phyloP scores from a whole-genome alignment of 2,888 invertebrate genomes.

The Tetrapedia diversipes region DNA sequence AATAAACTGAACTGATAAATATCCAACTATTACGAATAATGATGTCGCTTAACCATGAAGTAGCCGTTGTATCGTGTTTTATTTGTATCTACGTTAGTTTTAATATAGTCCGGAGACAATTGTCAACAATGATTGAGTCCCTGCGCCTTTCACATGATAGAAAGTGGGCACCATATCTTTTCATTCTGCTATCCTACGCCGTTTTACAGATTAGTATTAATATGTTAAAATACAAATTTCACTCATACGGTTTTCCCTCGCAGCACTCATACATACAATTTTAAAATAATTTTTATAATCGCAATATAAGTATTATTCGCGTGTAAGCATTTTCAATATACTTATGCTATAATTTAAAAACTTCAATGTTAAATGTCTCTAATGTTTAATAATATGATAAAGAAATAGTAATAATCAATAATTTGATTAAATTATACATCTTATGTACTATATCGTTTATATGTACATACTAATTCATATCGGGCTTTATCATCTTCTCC shows the following conservation, averaged over 20 bases:
- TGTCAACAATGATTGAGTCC: conserved; percentile 77
- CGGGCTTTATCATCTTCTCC: conserved; percentile 97
- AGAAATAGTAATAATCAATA: background rate
- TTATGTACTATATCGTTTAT: background rate
- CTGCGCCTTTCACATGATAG: conserved; percentile 71
- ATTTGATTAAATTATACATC: too few relatives aligned
- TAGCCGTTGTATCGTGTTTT: conserved; percentile 60
- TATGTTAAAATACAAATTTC: conserved; percentile 83
- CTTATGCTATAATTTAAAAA: background rate
- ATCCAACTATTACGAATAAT: conserved; percentile 61
- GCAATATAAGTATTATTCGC: conserved; percentile 50
- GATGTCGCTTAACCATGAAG: conserved; percentile 63
- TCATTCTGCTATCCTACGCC: conserved; percentile 79
- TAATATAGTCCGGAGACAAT: conserved; percentile 70
- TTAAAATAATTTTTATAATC: conserved; percentile 82
- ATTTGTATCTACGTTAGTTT: conserved; percentile 62
- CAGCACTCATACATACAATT: conserved; percentile 80
- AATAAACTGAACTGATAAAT: conserved; percentile 76
- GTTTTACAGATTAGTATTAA: conserved; percentile 83
- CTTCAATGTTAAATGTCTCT: background rate
- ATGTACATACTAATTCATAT: conserved; percentile 92
- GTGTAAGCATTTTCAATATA: background rate
- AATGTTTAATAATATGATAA: background rate
- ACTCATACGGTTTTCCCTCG: conserved; percentile 79
- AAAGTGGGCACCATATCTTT: conserved; percentile 67